These are phyloP conservation scores for Potamarius usumacintae DNA, from an alignment of 2,113 vertebrate species.

Conservation along the genomic window DNA sequence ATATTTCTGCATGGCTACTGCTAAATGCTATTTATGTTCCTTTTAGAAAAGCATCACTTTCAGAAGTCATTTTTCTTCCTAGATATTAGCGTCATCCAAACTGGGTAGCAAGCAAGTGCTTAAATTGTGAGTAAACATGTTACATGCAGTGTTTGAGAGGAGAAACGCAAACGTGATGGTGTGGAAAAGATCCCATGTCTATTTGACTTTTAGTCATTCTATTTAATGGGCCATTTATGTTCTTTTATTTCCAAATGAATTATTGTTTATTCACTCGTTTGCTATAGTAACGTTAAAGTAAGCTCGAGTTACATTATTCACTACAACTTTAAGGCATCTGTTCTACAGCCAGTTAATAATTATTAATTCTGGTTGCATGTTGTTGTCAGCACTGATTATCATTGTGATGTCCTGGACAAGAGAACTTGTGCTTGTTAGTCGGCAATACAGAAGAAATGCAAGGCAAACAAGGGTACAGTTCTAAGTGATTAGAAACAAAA, in stretches of 20 bases:
- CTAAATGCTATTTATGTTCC: neutral
- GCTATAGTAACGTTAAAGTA: neutral
- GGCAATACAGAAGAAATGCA: neutral
- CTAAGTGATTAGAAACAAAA: slow-evolving; percentile 17
- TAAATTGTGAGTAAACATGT: neutral
- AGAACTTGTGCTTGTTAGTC: slow-evolving; percentile 22
- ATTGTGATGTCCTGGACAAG: neutral
- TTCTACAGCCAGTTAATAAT: neutral
- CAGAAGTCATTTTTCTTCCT: neutral
- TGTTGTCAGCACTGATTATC: slow-evolving; percentile 22
- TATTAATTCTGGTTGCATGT: neutral
- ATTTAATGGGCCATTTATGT: neutral
- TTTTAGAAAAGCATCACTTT: neutral
- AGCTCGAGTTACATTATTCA: neutral
- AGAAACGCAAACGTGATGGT: neutral
- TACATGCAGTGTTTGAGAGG: neutral
- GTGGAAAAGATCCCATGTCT: neutral
- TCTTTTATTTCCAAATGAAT: neutral
- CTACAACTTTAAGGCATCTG: neutral
- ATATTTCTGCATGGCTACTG: neutral
- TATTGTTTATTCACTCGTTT: neutral
- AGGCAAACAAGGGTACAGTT: neutral
- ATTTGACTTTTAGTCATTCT: neutral
- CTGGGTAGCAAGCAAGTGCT: neutral
- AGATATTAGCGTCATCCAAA: neutral